Evolutionary conservation across 2,113 vertebrate species (phyloP), one percentile per base, ranked within the genome.

Genomic region (Serilophus lunatus): DNA sequence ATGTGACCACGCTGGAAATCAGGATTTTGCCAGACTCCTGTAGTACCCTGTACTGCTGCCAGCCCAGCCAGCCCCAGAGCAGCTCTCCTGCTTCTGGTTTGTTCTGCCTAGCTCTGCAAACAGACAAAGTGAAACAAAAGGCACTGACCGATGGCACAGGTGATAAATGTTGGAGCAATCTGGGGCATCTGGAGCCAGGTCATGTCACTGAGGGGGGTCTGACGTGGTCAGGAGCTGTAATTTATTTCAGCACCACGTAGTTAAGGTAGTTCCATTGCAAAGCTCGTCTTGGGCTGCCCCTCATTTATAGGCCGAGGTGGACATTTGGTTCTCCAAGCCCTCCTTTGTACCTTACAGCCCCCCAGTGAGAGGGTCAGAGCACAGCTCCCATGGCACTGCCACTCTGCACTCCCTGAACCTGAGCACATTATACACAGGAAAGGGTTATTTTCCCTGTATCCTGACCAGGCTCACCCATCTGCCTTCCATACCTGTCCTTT

Each of bases 201-300:
- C 42, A 2, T 29, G 54, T 63, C 85, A 20, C 57, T 7, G 12
- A 66, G 72, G 72, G 63, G 47, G 28, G 45, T 28, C 65, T 53
- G 60, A 8, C 25, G 42, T 35, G 31, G 23, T 50, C 80, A 63
- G 64, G 61, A 69, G 63, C 50, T 66, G 68, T 1, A 1, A 8
- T 22, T 69, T 49, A 40, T n/a, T 68, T 29, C 5, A 69, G 38
- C 22, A 1, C 2, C 0, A 19, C 2, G 4, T 42, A 20, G 17
- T 86, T 82, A 51, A 88, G 68, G 56, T 53, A 24, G 81, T 61
- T 86, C 35, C 18, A 18, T 12, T 60, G 53, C 47, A 82, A 53
- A 42, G 54, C 24, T 65, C 19, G 4, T 14, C 56, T 24, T 9
- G 1, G 42, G 59, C 75, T 86, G 24, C 74, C 20, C 33, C n/a